Percentiles rank a stretch among this genome's conserved stretches.
These are phyloP conservation scores for Pituophis catenifer DNA, from an alignment of 2,113 vertebrate genomes.

Conservation along the genomic window DNA sequence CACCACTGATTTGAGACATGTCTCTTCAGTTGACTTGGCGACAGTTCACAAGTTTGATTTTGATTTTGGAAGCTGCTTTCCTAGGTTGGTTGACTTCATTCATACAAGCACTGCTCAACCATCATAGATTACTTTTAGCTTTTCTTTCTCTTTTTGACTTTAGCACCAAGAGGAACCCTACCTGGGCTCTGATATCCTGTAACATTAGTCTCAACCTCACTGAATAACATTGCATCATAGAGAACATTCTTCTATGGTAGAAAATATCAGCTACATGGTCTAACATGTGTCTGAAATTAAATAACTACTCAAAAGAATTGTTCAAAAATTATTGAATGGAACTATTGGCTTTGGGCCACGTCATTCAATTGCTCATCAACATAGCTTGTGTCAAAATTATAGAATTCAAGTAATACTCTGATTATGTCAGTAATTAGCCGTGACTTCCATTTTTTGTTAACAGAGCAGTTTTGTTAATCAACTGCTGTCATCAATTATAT, in stretches of 20 bases:
- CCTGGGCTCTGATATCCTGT: not conserved
- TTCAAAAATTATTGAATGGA: not conserved
- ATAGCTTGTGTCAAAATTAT: not conserved
- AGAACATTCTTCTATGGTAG: not conserved
- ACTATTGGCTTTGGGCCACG: too few species aligned
- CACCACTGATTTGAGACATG: not conserved
- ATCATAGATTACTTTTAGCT: not conserved
- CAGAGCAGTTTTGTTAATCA: not conserved
- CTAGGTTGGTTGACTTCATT: not conserved
- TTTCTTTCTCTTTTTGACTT: not conserved
- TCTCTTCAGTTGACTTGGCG: not conserved
- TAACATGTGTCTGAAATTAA: not conserved
- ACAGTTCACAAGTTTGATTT: not conserved
- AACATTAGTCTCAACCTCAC: not conserved
- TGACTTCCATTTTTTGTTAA: not conserved
- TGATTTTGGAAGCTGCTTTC: not conserved
- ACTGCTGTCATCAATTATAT: not conserved
- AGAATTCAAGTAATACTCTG: not conserved
- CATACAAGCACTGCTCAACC: not conserved
- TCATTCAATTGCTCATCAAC: not conserved
- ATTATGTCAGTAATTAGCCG: not conserved
- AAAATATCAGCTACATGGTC: not conserved
- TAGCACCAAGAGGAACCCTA: not conserved
- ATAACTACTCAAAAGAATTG: not conserved
- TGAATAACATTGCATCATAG: not conserved